These are phyloP conservation scores for Egretta garzetta DNA, from an alignment of 2,113 vertebrate genomes.

Conservation along the genomic window DNA sequence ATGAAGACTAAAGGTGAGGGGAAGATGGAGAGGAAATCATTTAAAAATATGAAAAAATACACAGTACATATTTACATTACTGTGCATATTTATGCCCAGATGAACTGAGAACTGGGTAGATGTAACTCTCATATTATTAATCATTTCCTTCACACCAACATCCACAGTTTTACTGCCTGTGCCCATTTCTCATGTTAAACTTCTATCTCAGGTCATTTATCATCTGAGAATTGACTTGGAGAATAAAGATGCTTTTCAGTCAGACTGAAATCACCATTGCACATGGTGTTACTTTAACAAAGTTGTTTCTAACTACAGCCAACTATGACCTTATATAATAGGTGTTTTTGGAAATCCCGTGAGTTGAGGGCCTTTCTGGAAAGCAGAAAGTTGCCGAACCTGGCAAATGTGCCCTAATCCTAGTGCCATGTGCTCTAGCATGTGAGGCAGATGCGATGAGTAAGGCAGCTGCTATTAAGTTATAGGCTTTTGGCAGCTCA, in stretches of 20 bases:
- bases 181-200: neutral
- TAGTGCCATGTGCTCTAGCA: neutral
- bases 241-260: neutral
- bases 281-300: neutral
- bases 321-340: neutral
- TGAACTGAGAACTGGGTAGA: neutral
- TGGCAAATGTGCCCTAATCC: neutral
- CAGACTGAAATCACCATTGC: neutral
- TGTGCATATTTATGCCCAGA: neutral
- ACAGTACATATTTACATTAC: neutral
- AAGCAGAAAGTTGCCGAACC: neutral
- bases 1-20: neutral
- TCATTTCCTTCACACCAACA: neutral
- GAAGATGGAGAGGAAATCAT: neutral
- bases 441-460: neutral
- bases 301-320: neutral
- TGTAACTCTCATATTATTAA: neutral
- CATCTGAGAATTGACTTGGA: neutral
- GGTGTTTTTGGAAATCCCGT: neutral
- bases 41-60: neutral
- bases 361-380: neutral
- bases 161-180: neutral
- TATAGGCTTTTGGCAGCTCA: neutral
- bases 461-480: neutral
- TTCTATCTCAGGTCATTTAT: neutral